phyloP scores from a whole-genome alignment of 1,140 invertebrate genomes.

The Euura lappo region DNA sequence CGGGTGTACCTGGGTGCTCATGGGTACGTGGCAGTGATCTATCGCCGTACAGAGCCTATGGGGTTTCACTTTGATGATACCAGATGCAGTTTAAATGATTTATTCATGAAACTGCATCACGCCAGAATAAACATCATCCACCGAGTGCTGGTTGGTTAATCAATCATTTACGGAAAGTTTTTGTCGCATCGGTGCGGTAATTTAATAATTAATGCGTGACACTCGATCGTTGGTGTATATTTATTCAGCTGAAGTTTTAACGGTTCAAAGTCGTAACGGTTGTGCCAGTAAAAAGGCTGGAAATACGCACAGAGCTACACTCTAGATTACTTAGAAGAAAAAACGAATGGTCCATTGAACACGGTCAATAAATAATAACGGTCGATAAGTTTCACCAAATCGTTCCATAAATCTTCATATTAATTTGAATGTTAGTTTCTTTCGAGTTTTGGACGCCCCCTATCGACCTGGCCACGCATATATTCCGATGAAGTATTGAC shows the following conservation, averaged over 20 bases:
- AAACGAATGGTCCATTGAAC: not conserved
- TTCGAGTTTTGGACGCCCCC: not conserved
- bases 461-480: not conserved
- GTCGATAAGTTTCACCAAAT: not conserved
- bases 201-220: too few relatives aligned
- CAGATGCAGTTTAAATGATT: not conserved
- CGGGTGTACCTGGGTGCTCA: not conserved
- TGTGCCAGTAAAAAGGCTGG: too few relatives aligned
- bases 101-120: not conserved
- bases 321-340: not conserved
- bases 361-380: not conserved
- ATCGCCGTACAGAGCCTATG: not conserved
- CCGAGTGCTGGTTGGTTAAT: too few relatives aligned
- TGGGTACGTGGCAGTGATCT: not conserved
- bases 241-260: too few relatives aligned
- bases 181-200: too few relatives aligned
- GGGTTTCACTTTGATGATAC: not conserved
- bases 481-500: not conserved
- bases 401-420: not conserved
- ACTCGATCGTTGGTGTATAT: too few relatives aligned
- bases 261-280: too few relatives aligned
- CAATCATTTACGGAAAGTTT: too few relatives aligned
- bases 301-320: too few relatives aligned
- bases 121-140: too few relatives aligned
- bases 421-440: slow-evolving; percentile 5